Conservation (phyloP, 2,888 invertebrate genomes). For the Aphodius sticticus region DNA sequence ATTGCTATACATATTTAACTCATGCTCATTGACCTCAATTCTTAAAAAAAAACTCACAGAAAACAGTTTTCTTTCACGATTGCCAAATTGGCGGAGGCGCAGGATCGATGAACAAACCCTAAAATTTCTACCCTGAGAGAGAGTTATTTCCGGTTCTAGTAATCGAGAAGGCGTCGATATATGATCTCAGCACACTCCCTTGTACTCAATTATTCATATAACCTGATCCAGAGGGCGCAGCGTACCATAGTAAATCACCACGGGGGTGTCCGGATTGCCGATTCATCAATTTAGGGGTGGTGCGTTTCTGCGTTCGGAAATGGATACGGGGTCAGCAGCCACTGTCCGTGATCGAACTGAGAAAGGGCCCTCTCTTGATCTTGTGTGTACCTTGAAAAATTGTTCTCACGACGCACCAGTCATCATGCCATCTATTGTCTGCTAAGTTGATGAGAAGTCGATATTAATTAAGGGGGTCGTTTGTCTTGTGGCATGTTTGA, state of each 20-base stretch:
- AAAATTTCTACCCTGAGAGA: neutral
- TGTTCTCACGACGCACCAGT: neutral
- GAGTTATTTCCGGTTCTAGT: neutral
- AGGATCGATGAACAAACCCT: neutral
- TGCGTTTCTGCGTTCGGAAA: neutral
- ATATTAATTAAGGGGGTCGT: neutral
- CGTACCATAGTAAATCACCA: neutral
- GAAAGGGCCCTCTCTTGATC: neutral
- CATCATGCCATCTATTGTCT: neutral
- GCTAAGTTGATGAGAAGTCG: neutral
- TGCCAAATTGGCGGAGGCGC: neutral
- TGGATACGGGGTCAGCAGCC: neutral
- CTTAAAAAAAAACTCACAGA: no score
- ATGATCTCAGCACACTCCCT: neutral
- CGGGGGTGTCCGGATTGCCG: neutral
- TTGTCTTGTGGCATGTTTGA: neutral
- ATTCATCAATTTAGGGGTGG: neutral
- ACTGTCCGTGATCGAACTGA: neutral
- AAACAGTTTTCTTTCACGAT: neutral
- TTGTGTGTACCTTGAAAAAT: neutral
- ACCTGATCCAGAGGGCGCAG: neutral
- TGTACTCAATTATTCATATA: constrained; percentile 4
- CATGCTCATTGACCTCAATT: no score
- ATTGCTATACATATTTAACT: no score
- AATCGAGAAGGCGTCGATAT: neutral